These are phyloP conservation scores for Podabrus alpinus DNA, from an alignment of 2,888 invertebrate species.

Conservation along the genomic window DNA sequence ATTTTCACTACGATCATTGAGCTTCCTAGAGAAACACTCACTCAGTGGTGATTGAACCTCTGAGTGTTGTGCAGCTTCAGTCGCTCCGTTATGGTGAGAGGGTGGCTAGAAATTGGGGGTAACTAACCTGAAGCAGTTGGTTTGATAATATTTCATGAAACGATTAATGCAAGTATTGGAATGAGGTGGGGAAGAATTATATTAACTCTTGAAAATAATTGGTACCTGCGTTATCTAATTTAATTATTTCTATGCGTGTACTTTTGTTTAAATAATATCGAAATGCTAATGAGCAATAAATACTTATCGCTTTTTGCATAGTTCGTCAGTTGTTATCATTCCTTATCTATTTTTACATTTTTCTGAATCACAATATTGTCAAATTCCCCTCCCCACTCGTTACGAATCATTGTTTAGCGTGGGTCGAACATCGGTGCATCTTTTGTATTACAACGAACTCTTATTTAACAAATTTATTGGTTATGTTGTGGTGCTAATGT, in stretches of 20 bases:
- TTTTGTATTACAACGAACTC: neutral
- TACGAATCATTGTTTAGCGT: neutral
- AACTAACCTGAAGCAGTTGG: neutral
- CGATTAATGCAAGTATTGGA: too few relatives aligned
- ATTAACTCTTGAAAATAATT: too few relatives aligned
- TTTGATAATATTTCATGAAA: too few relatives aligned
- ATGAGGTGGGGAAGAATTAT: too few relatives aligned
- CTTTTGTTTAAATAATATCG: neutral
- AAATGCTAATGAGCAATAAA: neutral
- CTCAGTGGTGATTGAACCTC: neutral
- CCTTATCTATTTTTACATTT: conserved; percentile 12
- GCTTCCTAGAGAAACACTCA: neutral
- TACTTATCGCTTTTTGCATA: neutral
- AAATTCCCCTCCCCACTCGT: neutral
- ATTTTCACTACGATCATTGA: neutral
- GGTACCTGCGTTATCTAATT: neutral
- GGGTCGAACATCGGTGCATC: neutral
- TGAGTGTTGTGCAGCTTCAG: neutral
- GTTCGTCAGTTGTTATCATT: neutral
- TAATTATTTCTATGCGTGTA: neutral
- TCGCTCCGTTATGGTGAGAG: neutral
- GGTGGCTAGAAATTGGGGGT: neutral
- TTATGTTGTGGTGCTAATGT: neutral
- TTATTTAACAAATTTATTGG: neutral
- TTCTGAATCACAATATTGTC: conserved; percentile 6